Base-by-base conservation (phyloP, 1,140 invertebrate genomes). In the Atta colombica region DNA sequence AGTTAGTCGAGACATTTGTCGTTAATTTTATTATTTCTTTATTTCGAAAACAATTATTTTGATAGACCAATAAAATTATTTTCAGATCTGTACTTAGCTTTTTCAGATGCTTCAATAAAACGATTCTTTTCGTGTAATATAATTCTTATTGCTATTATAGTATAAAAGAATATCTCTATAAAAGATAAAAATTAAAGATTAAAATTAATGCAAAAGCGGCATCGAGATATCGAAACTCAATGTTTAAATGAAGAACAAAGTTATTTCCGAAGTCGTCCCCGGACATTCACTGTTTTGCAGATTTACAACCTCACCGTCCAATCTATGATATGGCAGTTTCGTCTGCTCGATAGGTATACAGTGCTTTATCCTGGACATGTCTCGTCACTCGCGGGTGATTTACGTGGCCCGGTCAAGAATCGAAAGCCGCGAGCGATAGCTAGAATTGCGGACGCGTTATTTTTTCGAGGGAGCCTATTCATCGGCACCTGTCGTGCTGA, bases 361-460 rank as follows among this genome's bases (percentile, higher is more conserved):
- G 78, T 65, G 68, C 51, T 80, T 71, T 80, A 80, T 65, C 31
- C 69, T 84, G 69, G 39, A 84, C 69, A 39, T 72, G 53, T 81
- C 85, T 87, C 84, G 84, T 87, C 77, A 91, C 80, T 89, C 68
- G 78, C 60, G 51, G 31, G 49, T 86, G 88, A 89, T 89, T 89
- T 88, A 89, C 87, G 77, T 18, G 58, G 31, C 53, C 55, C 60
- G 78, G 87, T 18, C 86, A 89, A 88, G 87, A 88, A 88, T 88
- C 87, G 82, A 89, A 80, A 65, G 66, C 77, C 86, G 77, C 68
- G 78, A 87, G 71, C 74, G 85, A 87, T 87, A 85, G 69, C 75
- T 65, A 77, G 80, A 89, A 80, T 86, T 69, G 77, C 85, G 85
- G 77, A 81, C 51, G 77, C 85, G 85, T 80, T 86, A 86, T 81